These are phyloP conservation scores for Pygoscelis antarcticus DNA, from an alignment of 2,113 vertebrate genomes.

Conservation along the genomic window DNA sequence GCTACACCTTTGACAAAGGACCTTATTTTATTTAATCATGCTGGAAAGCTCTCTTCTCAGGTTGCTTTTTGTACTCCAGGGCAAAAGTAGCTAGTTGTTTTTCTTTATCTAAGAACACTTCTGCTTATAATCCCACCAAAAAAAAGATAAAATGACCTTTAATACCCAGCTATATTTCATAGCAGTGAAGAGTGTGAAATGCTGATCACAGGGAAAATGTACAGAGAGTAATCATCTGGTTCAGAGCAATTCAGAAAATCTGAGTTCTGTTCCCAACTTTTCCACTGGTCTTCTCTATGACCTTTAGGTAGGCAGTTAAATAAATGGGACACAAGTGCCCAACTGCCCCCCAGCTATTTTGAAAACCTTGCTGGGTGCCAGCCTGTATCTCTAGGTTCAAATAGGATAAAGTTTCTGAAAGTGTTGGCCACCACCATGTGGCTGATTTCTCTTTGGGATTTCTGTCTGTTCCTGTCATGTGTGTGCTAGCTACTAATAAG, in stretches of 20 bases:
- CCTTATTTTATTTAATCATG: not conserved
- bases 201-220: not conserved
- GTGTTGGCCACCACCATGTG: not conserved
- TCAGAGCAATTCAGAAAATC: not conserved
- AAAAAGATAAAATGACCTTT: not conserved
- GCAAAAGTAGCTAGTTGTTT: not conserved
- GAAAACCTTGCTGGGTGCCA: not conserved
- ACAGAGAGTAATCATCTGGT: not conserved
- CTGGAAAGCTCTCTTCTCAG: not conserved
- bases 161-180: not conserved
- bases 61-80: not conserved
- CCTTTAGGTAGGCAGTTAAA: not conserved
- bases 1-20: not conserved
- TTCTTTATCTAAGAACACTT: not conserved
- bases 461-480: not conserved
- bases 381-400: not conserved
- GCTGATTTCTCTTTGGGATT: not conserved
- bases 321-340: not conserved
- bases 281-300: not conserved
- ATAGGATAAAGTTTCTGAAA: not conserved
- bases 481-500: not conserved
- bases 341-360: not conserved
- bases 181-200: not conserved
- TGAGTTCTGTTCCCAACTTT: not conserved
- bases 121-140: not conserved